Evolutionary conservation across 1,140 invertebrate genomes (phyloP).

Genomic region (Brachionus rubens): DNA sequence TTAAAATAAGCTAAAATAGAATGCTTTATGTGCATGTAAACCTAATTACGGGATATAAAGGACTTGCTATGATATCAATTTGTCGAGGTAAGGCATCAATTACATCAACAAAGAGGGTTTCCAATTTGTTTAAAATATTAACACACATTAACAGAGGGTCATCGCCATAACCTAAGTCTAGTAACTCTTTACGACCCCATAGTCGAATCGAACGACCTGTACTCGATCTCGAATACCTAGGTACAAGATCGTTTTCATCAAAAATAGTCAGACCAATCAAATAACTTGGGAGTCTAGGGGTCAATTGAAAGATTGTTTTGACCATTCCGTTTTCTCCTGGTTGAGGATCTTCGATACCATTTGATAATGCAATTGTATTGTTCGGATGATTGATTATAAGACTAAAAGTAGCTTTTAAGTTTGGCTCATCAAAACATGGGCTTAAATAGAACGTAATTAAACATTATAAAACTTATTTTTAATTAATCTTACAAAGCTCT

Average conservation of each 20-base stretch:
- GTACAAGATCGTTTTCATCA: not conserved
- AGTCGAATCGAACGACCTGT: not conserved
- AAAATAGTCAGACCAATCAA: constrained; percentile 32
- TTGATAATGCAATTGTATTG: constrained; percentile 19
- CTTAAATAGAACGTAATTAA: constrained; percentile 63
- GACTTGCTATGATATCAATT: constrained; percentile 28
- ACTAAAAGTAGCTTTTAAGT: constrained; percentile 12
- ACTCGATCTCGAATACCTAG: not conserved
- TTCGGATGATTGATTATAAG: constrained; percentile 1
- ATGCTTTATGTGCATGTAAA: not conserved
- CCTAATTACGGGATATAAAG: constrained; percentile 17
- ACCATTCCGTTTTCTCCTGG: not conserved
- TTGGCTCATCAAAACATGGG: constrained; percentile 45
- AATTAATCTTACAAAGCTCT: constrained; percentile 21
- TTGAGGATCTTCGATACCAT: constrained; percentile 2
- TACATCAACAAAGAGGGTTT: not conserved
- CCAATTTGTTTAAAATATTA: constrained; percentile 1
- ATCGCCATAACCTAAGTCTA: constrained; percentile 3
- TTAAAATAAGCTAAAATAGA: not conserved
- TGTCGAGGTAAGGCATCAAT: constrained; percentile 33
- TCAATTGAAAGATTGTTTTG: not conserved
- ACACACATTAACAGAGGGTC: not conserved
- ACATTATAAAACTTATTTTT: not conserved
- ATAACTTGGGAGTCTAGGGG: not conserved
- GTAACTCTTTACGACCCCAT: not conserved